Conservation (phyloP, 2,113 vertebrate species). For the Morone saxatilis region DNA sequence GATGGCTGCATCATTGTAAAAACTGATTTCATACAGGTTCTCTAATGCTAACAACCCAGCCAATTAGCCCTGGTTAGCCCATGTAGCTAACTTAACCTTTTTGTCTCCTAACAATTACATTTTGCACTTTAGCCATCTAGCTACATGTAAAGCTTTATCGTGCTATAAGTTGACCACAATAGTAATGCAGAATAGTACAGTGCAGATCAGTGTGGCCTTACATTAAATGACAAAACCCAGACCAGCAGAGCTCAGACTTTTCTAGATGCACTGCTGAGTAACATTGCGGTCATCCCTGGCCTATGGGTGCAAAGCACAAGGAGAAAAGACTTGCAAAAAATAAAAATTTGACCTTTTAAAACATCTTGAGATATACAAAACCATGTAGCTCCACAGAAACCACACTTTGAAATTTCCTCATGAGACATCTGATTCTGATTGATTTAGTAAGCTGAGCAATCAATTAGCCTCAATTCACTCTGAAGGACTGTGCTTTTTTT, state of each 20-base stretch:
- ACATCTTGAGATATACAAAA: neutral
- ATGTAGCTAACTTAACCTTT: no score
- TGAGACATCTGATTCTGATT: slow-evolving; percentile 12
- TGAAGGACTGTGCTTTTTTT: neutral
- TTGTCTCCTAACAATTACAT: no score
- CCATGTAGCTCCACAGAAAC: neutral
- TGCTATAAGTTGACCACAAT: no score
- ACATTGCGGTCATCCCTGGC: neutral
- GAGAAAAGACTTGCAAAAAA: neutral
- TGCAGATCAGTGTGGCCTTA: no score
- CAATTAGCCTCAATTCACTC: slow-evolving; percentile 27
- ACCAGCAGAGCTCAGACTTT: neutral
- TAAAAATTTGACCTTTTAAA: neutral
- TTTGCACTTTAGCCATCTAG: no score
- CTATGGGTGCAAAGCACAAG: neutral
- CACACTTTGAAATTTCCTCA: neutral
- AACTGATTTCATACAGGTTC: neutral
- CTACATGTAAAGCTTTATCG: no score
- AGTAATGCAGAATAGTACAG: no score
- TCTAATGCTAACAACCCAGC: neutral
- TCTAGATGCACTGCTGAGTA: neutral
- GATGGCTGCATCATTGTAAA: neutral
- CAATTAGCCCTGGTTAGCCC: no score
- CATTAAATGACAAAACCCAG: neutral
- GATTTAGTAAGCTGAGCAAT: slow-evolving; percentile 30